Base-by-base conservation (phyloP, 2,113 vertebrate genomes). In the Orthonyx spaldingii region DNA sequence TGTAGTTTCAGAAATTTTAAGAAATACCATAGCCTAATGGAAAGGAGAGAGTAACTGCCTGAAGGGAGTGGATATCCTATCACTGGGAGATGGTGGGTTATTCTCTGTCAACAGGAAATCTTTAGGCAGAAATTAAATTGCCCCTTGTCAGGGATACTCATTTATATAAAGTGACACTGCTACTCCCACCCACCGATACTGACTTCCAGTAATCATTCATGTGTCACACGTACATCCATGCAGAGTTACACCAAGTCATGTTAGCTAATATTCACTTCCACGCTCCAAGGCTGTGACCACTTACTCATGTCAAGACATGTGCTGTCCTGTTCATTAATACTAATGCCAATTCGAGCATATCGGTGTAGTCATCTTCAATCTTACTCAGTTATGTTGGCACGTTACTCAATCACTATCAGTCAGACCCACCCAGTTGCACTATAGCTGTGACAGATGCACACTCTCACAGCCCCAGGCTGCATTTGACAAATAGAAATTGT, bases 241-340 rank as follows among this genome's bases (percentile, higher is more conserved):
- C 68, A 78, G 76, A 94, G 52, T 68, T 81, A 74, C n/a, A 75
- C 56, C 19, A 37, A 84, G 83, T 92, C 72, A 46, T 61, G 56
- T 84, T 83, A 96, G 87, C 89, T 93, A 64, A 87, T 89, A 92
- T 64, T 74, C 96, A 49, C 69, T 90, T 95, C 92, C 76, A 87
- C 46, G 46, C 32, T 96, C 37, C 37, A 61, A 64, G 87, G 49
- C 87, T 96, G 89, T 82, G 84, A 89, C 64, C 92, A 93, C 86
- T 96, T 94, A 95, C 76, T 96, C 94, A 95, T 93, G 90, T 96
- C 96, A 97, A 90, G 86, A 60, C 75, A 84, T 64, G 72, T 90
- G 65, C 93, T 93, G 80, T 97, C 85, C 68, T 90, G 88, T 96
- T 94, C 94, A 97, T 97, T 95, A 96, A 96, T 92, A 94, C 93